A percentile compares a stretch with the other conserved stretches of the same genome.
These are phyloP conservation scores for Gymnoscopelus braueri DNA, from an alignment of 2,797 vertebrate genomes.

Conservation along the genomic window DNA sequence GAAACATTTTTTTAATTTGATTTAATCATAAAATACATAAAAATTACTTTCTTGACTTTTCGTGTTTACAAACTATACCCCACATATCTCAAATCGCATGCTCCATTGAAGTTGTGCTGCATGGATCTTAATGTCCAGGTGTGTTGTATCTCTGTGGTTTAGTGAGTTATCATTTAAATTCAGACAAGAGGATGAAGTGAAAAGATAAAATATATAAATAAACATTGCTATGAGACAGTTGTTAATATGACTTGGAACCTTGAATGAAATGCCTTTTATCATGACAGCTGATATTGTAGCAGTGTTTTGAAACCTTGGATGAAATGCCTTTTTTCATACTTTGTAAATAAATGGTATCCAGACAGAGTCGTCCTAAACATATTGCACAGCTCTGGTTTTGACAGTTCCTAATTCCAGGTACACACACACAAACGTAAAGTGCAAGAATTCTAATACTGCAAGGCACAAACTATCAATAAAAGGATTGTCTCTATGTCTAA, in stretches of 20 bases:
- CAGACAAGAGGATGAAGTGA: background rate
- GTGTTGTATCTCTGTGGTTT: constrained; percentile 22
- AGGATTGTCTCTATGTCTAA: constrained; percentile 67
- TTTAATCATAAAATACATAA: constrained; percentile 66
- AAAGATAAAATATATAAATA: constrained; percentile 23
- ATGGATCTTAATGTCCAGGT: background rate
- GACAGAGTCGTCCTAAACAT: constrained; percentile 4
- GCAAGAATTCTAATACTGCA: constrained; percentile 80
- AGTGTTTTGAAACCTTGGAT: no score
- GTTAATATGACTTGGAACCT: constrained; percentile 14
- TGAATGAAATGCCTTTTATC: background rate
- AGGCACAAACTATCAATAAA: constrained; percentile 79
- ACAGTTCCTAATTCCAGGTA: constrained; percentile 41
- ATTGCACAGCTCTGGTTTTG: constrained; percentile 17
- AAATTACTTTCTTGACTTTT: constrained; percentile 11
- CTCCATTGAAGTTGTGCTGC: constrained; percentile 7
- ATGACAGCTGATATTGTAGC: no score
- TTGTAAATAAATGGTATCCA: constrained; percentile 34
- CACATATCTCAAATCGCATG: constrained; percentile 28
- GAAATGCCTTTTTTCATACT: constrained; percentile 1
- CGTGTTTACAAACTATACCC: constrained; percentile 40
- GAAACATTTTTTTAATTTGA: constrained; percentile 60
- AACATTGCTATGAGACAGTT: constrained; percentile 20
- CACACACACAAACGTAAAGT: constrained; percentile 67
- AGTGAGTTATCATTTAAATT: constrained; percentile 2